phyloP scores from a whole-genome alignment of 2,797 vertebrate genomes.

The Echiichthys vipera region DNA sequence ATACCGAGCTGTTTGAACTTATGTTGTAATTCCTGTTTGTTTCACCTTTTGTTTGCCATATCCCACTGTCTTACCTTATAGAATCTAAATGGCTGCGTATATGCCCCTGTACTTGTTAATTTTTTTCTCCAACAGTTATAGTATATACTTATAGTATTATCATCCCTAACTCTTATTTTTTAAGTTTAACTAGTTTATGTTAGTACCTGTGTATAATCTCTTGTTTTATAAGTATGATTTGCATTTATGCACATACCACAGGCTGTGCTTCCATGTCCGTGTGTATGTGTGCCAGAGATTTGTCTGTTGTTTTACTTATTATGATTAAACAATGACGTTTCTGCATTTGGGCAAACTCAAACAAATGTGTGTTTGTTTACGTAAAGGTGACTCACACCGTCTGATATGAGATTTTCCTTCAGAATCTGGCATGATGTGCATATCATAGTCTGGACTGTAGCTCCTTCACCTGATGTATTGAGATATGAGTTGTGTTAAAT shows the following conservation, averaged over 20 bases:
- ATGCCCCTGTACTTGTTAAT: no score
- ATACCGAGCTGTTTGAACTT: no score
- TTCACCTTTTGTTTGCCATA: no score
- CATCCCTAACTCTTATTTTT: not conserved
- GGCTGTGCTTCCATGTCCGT: not conserved
- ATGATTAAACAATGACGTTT: conserved; percentile 32
- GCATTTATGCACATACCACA: not conserved
- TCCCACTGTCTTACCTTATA: no score
- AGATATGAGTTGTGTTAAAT: conserved; percentile 15
- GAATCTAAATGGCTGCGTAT: no score
- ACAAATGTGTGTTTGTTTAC: conserved; percentile 45
- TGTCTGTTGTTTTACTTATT: conserved; percentile 10
- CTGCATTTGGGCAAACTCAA: conserved; percentile 19
- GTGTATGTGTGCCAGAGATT: not conserved
- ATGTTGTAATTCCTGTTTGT: no score
- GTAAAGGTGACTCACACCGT: conserved; percentile 26
- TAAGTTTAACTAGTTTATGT: not conserved
- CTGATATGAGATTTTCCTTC: conserved; percentile 30
- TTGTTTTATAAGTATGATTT: not conserved
- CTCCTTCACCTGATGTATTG: conserved; percentile 21
- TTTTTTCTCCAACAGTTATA: not conserved
- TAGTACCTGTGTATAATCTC: not conserved
- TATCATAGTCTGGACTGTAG: conserved; percentile 10
- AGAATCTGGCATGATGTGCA: conserved; percentile 24
- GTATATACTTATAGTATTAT: not conserved